phyloP scores from a whole-genome alignment of 2,797 vertebrate species.

The Pangasius djambal region DNA sequence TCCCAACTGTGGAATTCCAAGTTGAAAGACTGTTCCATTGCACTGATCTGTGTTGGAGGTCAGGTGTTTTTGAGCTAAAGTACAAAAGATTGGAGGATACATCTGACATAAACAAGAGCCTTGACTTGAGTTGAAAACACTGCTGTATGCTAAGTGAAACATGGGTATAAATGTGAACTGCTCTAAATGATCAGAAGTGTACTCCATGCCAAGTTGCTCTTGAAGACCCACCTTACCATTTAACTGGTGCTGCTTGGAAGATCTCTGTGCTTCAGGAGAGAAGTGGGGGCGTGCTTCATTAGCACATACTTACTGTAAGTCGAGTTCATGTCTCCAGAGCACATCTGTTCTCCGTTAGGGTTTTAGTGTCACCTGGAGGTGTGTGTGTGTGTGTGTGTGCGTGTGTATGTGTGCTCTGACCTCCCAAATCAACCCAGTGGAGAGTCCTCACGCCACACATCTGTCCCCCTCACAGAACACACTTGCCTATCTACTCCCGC shows the following conservation, averaged over 20 bases:
- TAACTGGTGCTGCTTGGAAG: not conserved
- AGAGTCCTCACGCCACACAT: not conserved
- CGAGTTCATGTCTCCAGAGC: constrained; percentile 32
- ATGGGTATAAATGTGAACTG: not conserved
- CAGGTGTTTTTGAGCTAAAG: not conserved
- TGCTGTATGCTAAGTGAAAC: not conserved
- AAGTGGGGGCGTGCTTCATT: constrained; percentile 9
- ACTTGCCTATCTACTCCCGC: constrained; percentile 23
- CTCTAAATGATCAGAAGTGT: not conserved
- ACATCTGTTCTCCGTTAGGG: constrained; percentile 55
- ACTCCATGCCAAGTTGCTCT: not conserved
- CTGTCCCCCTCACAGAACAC: not conserved
- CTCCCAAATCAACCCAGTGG: not conserved
- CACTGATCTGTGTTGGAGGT: not conserved
- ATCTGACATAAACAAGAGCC: not conserved
- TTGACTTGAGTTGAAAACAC: not conserved
- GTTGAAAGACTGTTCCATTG: not conserved
- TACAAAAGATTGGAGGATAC: not conserved
- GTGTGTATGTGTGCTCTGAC: constrained; percentile 9
- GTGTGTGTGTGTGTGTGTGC: constrained; percentile 37
- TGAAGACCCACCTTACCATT: constrained; percentile 9
- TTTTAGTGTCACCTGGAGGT: constrained; percentile 42
- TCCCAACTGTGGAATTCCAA: not conserved
- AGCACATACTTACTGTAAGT: constrained; percentile 34
- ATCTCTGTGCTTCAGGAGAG: constrained; percentile 6